Evolutionary conservation across 2,797 vertebrate species (phyloP), one percentile per base, ranked within the genome.

Genomic region (Chelmon rostratus): DNA sequence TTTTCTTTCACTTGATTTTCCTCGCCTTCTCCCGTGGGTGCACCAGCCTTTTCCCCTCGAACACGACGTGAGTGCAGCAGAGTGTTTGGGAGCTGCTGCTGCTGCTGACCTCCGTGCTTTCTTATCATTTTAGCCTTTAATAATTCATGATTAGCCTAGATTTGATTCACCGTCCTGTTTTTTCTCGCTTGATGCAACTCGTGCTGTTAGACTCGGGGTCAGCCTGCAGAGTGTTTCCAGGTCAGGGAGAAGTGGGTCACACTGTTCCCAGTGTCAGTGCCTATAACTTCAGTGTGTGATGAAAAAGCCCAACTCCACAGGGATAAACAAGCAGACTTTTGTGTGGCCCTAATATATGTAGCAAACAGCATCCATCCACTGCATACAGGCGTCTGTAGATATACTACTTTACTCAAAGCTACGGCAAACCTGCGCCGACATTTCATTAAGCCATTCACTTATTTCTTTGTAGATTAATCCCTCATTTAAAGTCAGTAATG

Each of bases 171-270:
- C 1, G 12, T 7, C 28, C 28, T 38, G 35, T 71, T 74, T 65
- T 53, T 54, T 68, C 71, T 65, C 18, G 62, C 84, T 87, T 86
- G 84, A 87, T 90, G 89, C 58, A 44, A 68, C 80, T 62, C 1
- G 77, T 23, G 4, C 74, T 84, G 47, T 91, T 40, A 16, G 76
- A 81, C 88, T 84, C 15, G 8, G 79, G 90, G 93, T 92, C 90
- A 90, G 89, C 91, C 81, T 23, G 82, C 57, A 33, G 90, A 92
- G 92, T 91, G 90, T 91, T 94, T 95, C 88, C 92, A 92, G 94
- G 93, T 95, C 93, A 88, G 56, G 57, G 88, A 89, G 90, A 95
- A 94, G 88, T 94, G 94, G 93, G 95, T 94, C 95, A 93, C 37
- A 25, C 90, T 94, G 94, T 95, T 94, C 94, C 86, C 90, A 71